Conservation (phyloP, 2,113 vertebrate genomes). For the Malurus melanocephalus region DNA sequence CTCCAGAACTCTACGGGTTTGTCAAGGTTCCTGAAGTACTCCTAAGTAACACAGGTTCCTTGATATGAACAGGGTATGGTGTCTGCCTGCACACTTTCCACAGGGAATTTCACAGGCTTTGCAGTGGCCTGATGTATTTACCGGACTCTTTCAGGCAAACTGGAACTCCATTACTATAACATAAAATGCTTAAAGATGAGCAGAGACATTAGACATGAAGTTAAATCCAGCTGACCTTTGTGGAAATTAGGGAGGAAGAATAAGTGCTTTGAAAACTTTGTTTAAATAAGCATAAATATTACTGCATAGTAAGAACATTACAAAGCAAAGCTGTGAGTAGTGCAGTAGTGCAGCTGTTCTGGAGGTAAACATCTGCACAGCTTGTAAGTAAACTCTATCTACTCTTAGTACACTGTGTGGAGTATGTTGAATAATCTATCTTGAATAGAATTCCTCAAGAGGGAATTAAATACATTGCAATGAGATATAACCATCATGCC, state of each 20-base stretch:
- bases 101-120: neutral
- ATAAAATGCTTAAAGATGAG: neutral
- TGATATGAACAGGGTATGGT: neutral
- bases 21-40: neutral
- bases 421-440: neutral
- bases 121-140: neutral
- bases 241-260: neutral
- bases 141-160: neutral
- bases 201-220: neutral
- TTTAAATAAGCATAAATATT: neutral
- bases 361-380: neutral
- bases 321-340: neutral
- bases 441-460: neutral
- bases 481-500: neutral
- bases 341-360: neutral
- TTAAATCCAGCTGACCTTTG: neutral
- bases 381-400: neutral
- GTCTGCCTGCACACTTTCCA: neutral
- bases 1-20: neutral
- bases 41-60: neutral
- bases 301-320: neutral
- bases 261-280: neutral
- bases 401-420: neutral
- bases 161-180: neutral
- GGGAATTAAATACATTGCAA: neutral